These are phyloP conservation scores for Leptatherina wallacei DNA, from an alignment of 2,797 vertebrate species.

Conservation along the genomic window DNA sequence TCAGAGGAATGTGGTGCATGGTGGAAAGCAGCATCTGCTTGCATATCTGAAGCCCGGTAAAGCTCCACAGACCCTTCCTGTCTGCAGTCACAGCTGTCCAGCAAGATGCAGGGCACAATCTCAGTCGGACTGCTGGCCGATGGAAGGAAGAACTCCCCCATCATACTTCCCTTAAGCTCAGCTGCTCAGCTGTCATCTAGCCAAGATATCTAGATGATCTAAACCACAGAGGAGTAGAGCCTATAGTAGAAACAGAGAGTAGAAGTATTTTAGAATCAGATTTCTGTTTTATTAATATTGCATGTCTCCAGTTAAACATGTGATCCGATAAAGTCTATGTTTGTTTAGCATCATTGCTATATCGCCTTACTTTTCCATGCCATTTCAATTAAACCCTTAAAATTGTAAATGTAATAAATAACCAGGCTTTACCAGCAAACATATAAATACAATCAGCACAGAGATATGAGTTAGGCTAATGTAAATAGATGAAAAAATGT, in stretches of 20 bases:
- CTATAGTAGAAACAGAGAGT: slow-evolving; percentile 6
- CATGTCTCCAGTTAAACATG: neutral
- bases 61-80: slow-evolving; percentile 51
- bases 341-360: neutral
- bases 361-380: neutral
- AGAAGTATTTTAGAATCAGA: neutral
- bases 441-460: neutral
- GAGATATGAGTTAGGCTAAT: neutral
- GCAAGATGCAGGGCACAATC: slow-evolving; percentile 41
- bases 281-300: slow-evolving; percentile 24
- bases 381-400: neutral
- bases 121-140: slow-evolving; percentile 42
- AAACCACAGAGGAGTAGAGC: slow-evolving; percentile 17
- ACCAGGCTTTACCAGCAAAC: neutral
- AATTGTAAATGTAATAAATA: neutral
- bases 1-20: slow-evolving; percentile 59
- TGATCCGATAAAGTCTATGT: neutral
- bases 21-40: slow-evolving; percentile 64
- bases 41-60: slow-evolving; percentile 59
- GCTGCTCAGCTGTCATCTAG: slow-evolving; percentile 20
- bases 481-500: no score
- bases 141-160: slow-evolving; percentile 34
- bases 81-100: slow-evolving; percentile 63
- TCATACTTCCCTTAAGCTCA: slow-evolving; percentile 1
- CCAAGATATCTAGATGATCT: slow-evolving; percentile 33